Evolutionary conservation across 2,113 vertebrate species (phyloP), one percentile per base, ranked within the genome.

Genomic region (Hypomesus transpacificus): DNA sequence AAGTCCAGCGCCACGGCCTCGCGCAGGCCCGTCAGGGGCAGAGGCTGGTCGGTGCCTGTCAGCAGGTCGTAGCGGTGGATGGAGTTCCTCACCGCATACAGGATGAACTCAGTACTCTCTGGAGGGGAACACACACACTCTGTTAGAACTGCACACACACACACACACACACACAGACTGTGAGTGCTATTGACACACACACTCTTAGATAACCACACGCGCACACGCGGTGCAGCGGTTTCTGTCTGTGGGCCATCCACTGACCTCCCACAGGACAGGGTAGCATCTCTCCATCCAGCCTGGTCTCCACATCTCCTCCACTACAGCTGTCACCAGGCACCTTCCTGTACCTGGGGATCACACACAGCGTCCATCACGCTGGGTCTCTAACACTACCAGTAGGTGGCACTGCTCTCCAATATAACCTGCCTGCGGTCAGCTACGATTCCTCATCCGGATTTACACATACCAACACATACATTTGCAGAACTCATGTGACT

Each of bases 61-160:
- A 96, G 91, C 3, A 99, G 91, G 89, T 99, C 94, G 0, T 96
- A 98, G 68, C 97, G 97, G 69, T 97, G 93, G 85, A 99, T 97
- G 79, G 97, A 94, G 87, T 92, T 96, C 28, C 95, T 92, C 74
- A 94, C 93, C 1, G 97, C 94, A 0, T 96, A 99, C 71, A 99
- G 87, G 80, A 99, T 96, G 82, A 99, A 99, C 85, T 99, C 97
- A 0, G 96, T 98, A 87, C 95, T 96, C 88, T 98, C 97, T 99
- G 73, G 3, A 75, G 24, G 3, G 14, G 22, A 17, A 46, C 39
- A 46, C 39, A 46, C 39, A 11, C 39, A 46, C 39, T 46, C 39
- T 46, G 39, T 46, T 46, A 46, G 39, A 46, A 46, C 39, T 46
- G 39, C 39, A 11, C 39, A 46, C 39, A 46, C 39, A 46, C 9